A percentile compares a stretch with the other conserved stretches of the same genome.
These are phyloP conservation scores for Ganaspis brasiliensis DNA, from an alignment of 2,888 invertebrate genomes.

Conservation along the genomic window DNA sequence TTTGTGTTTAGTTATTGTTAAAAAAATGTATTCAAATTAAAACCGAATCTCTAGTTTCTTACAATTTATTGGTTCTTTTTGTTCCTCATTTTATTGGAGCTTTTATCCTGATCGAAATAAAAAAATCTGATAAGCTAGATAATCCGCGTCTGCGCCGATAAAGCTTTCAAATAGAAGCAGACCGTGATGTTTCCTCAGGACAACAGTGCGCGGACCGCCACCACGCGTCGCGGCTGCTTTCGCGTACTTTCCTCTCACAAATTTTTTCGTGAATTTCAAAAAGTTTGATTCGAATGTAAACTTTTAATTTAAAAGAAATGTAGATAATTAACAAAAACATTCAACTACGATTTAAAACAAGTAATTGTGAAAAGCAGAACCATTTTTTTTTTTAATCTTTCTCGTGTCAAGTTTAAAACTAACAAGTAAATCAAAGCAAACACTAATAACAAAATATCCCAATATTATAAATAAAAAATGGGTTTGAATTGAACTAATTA, in stretches of 20 bases:
- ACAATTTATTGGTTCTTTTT: not conserved
- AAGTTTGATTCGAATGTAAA: not conserved
- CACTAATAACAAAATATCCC: too few species aligned
- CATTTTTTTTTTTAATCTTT: not conserved
- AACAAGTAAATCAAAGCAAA: too few species aligned
- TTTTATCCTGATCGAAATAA: not conserved
- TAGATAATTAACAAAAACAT: not conserved
- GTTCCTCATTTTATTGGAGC: not conserved
- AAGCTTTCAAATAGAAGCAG: slow-evolving; percentile 30
- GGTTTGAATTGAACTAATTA: too few species aligned
- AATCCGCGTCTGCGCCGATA: slow-evolving; percentile 20
- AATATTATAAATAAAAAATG: too few species aligned
- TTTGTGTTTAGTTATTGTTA: too few species aligned
- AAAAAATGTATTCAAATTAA: not conserved
- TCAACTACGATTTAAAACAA: not conserved
- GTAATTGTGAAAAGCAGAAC: not conserved
- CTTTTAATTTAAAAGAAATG: not conserved
- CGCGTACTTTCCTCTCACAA: slow-evolving; percentile 46
- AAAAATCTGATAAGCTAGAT: slow-evolving; percentile 6
- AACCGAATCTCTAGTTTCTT: not conserved
- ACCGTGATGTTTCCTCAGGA: slow-evolving; percentile 41
- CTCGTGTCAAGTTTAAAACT: too few species aligned
- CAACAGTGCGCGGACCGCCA: slow-evolving; percentile 76
- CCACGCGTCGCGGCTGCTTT: slow-evolving; percentile 75
- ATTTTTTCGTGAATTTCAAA: slow-evolving; percentile 12